Base-by-base conservation (phyloP, 2,888 invertebrate species). In the Euplagia quadripunctaria region DNA sequence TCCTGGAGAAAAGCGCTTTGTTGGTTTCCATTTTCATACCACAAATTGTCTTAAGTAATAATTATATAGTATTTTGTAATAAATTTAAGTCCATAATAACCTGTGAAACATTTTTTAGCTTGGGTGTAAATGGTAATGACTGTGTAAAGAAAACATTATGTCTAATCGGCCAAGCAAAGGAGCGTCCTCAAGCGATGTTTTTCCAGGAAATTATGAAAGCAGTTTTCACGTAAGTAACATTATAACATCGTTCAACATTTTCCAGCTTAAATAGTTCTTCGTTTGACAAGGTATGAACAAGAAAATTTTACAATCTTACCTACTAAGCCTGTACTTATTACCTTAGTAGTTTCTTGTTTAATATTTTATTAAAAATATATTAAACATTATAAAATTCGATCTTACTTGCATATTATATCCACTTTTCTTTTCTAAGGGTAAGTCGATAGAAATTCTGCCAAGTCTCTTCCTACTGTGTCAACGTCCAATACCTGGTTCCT, bases 101-200 rank as follows among this genome's bases (percentile, higher is more conserved):
- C 1, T 46, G 43, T 46, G 4, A 46, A 8, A 8, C 2, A 16
- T 7, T 68, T 93, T 93, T 67, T 85, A 97, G 97, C 43, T 85
- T 96, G 46, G 96, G 96, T 65, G 92, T 92, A 14, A 92, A 94
- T 66, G 97, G 97, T 1, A 96, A 93, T 85, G 94, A 96, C 20
- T 97, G 97, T 88, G 90, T 97, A 67, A 91, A 97, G 81, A 97
- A 97, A 90, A 96, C 97, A n/a, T 93, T 97, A 77, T 97, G 97
- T 87, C 94, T 96, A 79, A 96, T 97, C 8, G 96, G 96, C 51
- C 95, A 96, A 88, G 91, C 96, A 42, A 92, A 94, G 49, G 84
- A 91, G 65, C 84, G 85, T 61, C 89, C 94, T 68, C 96, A 96
- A 85, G 97, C 97, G 8, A 93, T 94, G 67, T 97, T 97, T 84